These are phyloP conservation scores for Zaprionus africanus DNA, from an alignment of 1,140 invertebrate species.

Conservation along the genomic window DNA sequence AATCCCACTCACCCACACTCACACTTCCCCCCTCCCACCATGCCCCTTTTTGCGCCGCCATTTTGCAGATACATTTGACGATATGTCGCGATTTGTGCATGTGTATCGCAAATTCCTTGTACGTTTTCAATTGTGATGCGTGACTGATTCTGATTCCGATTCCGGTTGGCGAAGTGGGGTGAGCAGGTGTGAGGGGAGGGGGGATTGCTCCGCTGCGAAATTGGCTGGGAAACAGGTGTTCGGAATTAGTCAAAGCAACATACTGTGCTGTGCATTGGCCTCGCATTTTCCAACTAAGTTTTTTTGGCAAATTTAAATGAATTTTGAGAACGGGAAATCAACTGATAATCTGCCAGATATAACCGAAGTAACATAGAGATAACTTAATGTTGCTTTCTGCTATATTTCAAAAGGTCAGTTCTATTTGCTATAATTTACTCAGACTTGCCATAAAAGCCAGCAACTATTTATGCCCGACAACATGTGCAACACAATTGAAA, in stretches of 20 bases:
- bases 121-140: slow-evolving; percentile 47
- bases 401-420: background rate
- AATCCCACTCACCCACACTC: background rate
- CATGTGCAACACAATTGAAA: slow-evolving; percentile 22
- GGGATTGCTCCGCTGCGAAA: slow-evolving; percentile 3
- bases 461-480: slow-evolving; percentile 3
- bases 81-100: slow-evolving; percentile 45
- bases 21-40: background rate
- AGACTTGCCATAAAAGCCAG: background rate
- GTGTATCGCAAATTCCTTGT: slow-evolving; percentile 28
- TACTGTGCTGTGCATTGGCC: background rate
- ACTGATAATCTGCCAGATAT: background rate
- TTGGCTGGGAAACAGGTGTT: slow-evolving; percentile 45
- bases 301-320: slow-evolving; percentile 7
- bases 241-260: slow-evolving; percentile 40
- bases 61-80: slow-evolving; percentile 47
- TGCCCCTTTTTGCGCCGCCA: background rate
- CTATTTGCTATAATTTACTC: background rate
- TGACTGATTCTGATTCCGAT: slow-evolving; percentile 33
- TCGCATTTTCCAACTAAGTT: background rate
- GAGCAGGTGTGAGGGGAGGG: too few species aligned
- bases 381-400: background rate
- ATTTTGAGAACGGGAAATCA: background rate
- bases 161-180: background rate
- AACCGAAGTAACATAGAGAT: too few species aligned